These are phyloP conservation scores for Crotalus helleri DNA, from an alignment of 2,113 vertebrate species.

Conservation along the genomic window DNA sequence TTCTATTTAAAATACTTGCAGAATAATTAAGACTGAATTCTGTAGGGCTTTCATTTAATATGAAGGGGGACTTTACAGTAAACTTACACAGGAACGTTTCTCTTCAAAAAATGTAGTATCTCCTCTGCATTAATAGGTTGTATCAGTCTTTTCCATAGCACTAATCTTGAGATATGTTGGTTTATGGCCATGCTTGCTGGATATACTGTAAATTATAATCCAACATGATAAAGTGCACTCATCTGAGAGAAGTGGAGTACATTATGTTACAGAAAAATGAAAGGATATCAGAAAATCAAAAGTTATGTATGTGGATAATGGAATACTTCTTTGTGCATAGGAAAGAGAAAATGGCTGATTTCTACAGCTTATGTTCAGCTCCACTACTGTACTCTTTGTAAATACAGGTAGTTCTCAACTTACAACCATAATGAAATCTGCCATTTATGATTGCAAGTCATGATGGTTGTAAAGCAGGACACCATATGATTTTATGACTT, in stretches of 20 bases:
- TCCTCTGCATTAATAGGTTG: background rate
- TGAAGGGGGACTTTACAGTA: background rate
- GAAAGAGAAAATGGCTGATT: background rate
- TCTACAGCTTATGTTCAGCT: background rate
- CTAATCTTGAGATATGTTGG: background rate
- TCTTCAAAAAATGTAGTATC: background rate
- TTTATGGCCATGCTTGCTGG: background rate
- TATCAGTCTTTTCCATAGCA: background rate
- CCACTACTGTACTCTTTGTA: background rate
- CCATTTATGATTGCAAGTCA: background rate
- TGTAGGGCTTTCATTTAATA: background rate
- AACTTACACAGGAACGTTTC: background rate
- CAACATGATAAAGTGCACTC: background rate
- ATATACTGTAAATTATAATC: background rate
- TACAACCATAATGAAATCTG: background rate
- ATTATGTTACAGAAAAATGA: background rate
- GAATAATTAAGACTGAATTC: background rate
- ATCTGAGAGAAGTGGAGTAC: background rate
- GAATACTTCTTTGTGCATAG: background rate
- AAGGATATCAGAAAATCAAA: background rate
- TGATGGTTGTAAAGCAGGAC: background rate
- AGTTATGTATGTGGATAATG: background rate
- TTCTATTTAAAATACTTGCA: accelerated
- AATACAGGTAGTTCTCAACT: background rate
- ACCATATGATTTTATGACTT: background rate